Evolutionary conservation across 1,140 invertebrate genomes (phyloP).

Genomic region (Cataglyphis hispanica): DNA sequence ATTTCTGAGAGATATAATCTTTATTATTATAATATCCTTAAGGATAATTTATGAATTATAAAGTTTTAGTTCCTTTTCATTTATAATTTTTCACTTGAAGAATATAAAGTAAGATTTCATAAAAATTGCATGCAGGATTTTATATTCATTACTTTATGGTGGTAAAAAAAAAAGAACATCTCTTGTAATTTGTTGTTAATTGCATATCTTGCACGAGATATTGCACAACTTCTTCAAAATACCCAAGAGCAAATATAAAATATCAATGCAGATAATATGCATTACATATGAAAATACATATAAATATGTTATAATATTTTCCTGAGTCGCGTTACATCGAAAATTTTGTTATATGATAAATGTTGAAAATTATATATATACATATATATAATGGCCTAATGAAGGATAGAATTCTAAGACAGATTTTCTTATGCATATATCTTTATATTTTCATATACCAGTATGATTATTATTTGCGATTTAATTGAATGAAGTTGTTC

Average conservation of each 20-base stretch:
- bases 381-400: slow-evolving; percentile 18
- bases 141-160: neutral
- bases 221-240: slow-evolving; percentile 1
- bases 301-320: slow-evolving; percentile 14
- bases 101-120: neutral
- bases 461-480: neutral
- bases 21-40: neutral
- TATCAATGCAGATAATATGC: slow-evolving; percentile 21
- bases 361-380: slow-evolving; percentile 20
- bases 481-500: neutral
- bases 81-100: neutral
- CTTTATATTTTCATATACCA: neutral
- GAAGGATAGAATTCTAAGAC: slow-evolving; percentile 41
- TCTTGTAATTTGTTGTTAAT: neutral
- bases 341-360: slow-evolving; percentile 21
- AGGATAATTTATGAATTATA: neutral
- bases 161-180: neutral
- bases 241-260: slow-evolving; percentile 33
- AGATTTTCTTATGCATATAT: slow-evolving; percentile 14
- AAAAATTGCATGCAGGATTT: neutral
- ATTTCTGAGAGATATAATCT: neutral
- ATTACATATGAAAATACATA: slow-evolving; percentile 24
- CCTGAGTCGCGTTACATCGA: slow-evolving; percentile 29
- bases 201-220: neutral
- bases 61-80: neutral